Evolutionary conservation across 2,113 vertebrate genomes (phyloP).

Genomic region (Aptenodytes patagonicus): DNA sequence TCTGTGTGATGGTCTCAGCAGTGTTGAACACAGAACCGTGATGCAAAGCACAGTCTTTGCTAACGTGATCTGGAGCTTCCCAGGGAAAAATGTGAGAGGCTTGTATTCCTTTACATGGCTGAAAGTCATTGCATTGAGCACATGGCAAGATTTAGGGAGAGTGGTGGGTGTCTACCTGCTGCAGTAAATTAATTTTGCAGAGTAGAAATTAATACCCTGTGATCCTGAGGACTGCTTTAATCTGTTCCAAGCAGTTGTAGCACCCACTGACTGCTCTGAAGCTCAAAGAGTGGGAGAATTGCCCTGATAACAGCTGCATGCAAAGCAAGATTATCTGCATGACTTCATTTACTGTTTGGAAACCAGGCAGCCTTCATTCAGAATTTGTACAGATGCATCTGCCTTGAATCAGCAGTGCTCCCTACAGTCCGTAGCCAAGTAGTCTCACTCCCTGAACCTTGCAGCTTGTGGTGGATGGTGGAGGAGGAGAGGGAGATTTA

Average conservation of each 20-base stretch:
- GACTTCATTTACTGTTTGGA: conserved; percentile 29
- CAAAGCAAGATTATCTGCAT: conserved; percentile 4
- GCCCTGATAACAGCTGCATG: conserved; percentile 57
- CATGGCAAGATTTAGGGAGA: not conserved
- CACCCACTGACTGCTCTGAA: not conserved
- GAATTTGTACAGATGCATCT: conserved; percentile 20
- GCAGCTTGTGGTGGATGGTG: not conserved
- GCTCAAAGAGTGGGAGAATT: not conserved
- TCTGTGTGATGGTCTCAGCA: not conserved
- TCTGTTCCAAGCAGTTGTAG: not conserved
- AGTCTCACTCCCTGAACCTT: not conserved
- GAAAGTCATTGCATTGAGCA: not conserved
- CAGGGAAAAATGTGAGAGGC: not conserved
- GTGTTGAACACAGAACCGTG: not conserved
- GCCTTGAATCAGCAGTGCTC: conserved; percentile 54
- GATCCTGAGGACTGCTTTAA: not conserved
- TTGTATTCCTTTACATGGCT: not conserved
- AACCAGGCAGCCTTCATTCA: not conserved
- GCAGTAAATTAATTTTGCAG: not conserved
- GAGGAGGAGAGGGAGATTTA: not conserved
- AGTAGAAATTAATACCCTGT: not conserved
- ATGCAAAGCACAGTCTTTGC: not conserved
- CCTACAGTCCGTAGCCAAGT: not conserved
- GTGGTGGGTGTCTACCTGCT: not conserved
- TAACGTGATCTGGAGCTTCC: not conserved